Conservation (phyloP, 2,797 vertebrate species). For the Antennarius maculatus region DNA sequence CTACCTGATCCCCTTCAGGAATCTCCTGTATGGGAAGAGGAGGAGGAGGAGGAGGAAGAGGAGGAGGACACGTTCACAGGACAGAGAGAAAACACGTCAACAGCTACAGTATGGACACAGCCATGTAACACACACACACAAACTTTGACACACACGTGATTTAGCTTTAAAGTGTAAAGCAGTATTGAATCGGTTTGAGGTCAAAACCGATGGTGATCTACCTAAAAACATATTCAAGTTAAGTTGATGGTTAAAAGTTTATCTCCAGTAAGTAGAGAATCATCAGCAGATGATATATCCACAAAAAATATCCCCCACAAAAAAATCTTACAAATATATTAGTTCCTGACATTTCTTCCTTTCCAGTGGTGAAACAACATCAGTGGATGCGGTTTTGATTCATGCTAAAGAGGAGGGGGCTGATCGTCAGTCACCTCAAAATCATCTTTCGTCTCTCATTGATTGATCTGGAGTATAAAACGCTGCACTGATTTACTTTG, state of each 20-base stretch:
- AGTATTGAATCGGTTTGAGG: slow-evolving; percentile 35
- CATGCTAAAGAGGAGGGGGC: too few relatives aligned
- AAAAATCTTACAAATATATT: too few relatives aligned
- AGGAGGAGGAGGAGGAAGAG: slow-evolving; percentile 57
- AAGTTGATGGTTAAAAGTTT: neutral
- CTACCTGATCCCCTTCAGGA: slow-evolving; percentile 99
- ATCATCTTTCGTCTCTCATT: too few relatives aligned
- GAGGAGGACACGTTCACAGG: slow-evolving; percentile 87
- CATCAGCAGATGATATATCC: too few relatives aligned
- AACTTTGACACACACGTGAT: slow-evolving; percentile 48
- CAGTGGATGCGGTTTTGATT: too few relatives aligned
- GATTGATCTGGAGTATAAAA: too few relatives aligned
- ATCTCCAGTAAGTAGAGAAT: neutral
- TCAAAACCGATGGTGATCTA: slow-evolving; percentile 16
- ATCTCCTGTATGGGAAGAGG: slow-evolving; percentile 93
- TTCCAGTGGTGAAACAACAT: too few relatives aligned
- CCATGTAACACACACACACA: slow-evolving; percentile 61
- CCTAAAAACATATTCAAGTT: slow-evolving; percentile 7
- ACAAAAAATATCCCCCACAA: too few relatives aligned
- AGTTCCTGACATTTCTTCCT: too few relatives aligned
- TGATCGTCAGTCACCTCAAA: too few relatives aligned
- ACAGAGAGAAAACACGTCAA: slow-evolving; percentile 99
- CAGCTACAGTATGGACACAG: slow-evolving; percentile 84
- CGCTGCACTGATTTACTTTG: neutral
- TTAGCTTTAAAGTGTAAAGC: slow-evolving; percentile 57